Evolutionary conservation across 2,113 vertebrate species (phyloP), one percentile per base, ranked within the genome.

Genomic region (Sorex araneus): DNA sequence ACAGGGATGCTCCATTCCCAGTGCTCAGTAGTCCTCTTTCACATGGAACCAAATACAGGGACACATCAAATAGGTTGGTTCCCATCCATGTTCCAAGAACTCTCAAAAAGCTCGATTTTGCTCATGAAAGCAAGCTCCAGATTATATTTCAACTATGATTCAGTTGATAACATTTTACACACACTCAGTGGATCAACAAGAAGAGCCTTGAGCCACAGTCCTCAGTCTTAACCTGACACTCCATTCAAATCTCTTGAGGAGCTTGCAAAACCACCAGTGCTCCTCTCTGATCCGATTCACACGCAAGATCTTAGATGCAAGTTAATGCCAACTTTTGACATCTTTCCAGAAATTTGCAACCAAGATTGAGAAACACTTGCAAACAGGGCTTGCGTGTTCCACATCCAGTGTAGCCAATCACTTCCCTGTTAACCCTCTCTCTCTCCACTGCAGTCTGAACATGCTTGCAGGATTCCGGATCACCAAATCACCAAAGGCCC

Each of bases 401-500:
- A 7, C 27, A 67, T 25, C 15, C 4, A 23, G 23, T 27, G 27
- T 16, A 2, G 40, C 7, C 7, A 19, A 16, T 66, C 16, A 0
- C 3, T 67, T 43, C 57, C 69, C 28, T 32, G 8, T 71, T 30
- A 28, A n/a, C 8, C 21, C 6, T 21, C 40, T 40, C 18, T 19
- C 8, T 25, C 18, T 19, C 8, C 21, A 40, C 40, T 7, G 7
- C 40, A 40, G 40, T 40, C 40, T 40, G 40, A 40, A 40, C 12
- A 54, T 16, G 54, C 54, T 15, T 54, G 8, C 4, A 54, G 54
- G 54, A 54, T 16, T 54, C 54, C 18, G 9, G 27, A n/a, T 43
- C 21, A 12, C 43, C 25, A 0, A 16, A 5, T 54, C 3, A 50
- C 43, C 25, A 0, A 16, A 0, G 21, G 2, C 16, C 47, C 63